Evolutionary conservation across 2,797 vertebrate genomes (phyloP).

Genomic region (Distichodus sexfasciatus): DNA sequence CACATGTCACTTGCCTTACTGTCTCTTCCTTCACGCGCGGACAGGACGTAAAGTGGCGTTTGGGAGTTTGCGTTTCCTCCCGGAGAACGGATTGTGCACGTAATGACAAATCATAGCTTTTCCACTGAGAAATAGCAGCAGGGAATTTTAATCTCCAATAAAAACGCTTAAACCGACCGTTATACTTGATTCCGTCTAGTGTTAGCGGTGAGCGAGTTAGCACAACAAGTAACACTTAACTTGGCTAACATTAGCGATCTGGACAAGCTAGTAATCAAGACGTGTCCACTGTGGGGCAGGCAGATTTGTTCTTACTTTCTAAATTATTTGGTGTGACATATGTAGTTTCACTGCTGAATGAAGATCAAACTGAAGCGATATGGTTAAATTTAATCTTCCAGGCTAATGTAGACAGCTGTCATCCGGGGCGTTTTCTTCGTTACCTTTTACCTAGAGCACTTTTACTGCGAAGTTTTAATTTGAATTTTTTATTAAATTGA

Average conservation of each 20-base stretch:
- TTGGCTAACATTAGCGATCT: too few relatives aligned
- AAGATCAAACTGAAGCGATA: background rate
- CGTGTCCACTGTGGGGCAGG: too few relatives aligned
- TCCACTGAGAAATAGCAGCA: background rate
- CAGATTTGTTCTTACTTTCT: too few relatives aligned
- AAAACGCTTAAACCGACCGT: background rate
- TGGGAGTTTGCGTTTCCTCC: background rate
- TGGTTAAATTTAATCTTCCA: background rate
- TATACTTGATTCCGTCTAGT: background rate
- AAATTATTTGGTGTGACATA: background rate
- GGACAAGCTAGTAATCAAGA: too few relatives aligned
- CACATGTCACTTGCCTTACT: too few relatives aligned
- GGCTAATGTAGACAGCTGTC: background rate
- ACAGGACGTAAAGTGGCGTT: too few relatives aligned
- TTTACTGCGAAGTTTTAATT: background rate
- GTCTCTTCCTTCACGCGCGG: too few relatives aligned
- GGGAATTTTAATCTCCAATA: background rate
- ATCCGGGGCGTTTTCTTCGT: too few relatives aligned
- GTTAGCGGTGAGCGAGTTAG: conserved; percentile 1
- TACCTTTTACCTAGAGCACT: background rate
- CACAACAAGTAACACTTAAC: too few relatives aligned
- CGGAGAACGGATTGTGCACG: background rate
- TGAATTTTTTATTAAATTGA: background rate
- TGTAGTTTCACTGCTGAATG: too few relatives aligned
- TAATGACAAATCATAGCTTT: too few relatives aligned